A percentile compares a stretch with the other conserved stretches of the same genome.
Conservation (phyloP, 2,797 vertebrate genomes). For the Aratinga solstitialis region DNA sequence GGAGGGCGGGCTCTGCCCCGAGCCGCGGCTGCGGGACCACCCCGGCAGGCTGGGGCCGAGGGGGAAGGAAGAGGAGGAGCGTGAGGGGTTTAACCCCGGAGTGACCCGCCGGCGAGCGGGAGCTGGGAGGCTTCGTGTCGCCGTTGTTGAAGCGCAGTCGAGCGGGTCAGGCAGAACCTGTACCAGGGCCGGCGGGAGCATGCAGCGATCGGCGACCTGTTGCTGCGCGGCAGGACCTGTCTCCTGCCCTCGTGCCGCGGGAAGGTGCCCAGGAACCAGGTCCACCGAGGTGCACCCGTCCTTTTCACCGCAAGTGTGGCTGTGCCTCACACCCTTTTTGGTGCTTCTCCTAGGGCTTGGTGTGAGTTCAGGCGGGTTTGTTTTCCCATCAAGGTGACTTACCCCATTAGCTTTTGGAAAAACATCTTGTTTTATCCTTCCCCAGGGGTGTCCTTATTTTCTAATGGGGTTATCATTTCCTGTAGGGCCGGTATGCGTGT, state of each 20-base stretch:
- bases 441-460: neutral
- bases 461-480: neutral
- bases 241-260: neutral
- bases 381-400: neutral
- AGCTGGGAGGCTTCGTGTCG: fast-evolving
- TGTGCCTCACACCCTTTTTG: fast-evolving
- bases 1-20: conserved; percentile 35
- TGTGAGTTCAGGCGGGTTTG: neutral
- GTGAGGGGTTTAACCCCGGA: neutral
- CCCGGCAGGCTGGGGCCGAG: neutral
- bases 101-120: neutral
- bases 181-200: fast-evolving
- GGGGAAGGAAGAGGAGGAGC: conserved; percentile 54
- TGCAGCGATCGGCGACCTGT: neutral
- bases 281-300: fast-evolving
- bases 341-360: fast-evolving
- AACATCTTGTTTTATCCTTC: neutral
- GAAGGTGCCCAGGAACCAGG: neutral
- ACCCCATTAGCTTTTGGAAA: neutral
- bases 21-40: conserved; percentile 7
- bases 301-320: neutral
- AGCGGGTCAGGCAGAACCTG: fast-evolving
- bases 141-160: fast-evolving
- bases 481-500: neutral
- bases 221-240: neutral